Evolutionary conservation across 2,888 invertebrate species (phyloP).

Genomic region (Oscheius sp.): DNA sequence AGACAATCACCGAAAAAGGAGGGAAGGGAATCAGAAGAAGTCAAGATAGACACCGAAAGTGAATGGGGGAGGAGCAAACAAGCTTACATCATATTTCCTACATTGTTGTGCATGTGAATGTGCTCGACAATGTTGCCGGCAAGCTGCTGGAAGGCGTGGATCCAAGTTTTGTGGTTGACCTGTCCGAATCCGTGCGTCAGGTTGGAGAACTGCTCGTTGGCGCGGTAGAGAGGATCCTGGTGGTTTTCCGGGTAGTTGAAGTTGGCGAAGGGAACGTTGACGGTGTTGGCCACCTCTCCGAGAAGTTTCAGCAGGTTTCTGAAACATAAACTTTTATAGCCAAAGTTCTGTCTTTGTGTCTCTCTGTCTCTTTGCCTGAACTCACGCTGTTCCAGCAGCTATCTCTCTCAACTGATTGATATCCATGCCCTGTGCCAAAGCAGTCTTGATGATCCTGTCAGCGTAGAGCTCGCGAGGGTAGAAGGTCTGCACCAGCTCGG

Average conservation of each 20-base stretch:
- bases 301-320: no score
- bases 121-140: not conserved
- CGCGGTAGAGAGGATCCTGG: not conserved
- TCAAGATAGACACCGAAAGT: no score
- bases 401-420: not conserved
- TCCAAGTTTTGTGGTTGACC: conserved; percentile 11
- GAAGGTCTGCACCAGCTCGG: not conserved
- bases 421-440: not conserved
- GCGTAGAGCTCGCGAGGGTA: not conserved
- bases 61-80: no score
- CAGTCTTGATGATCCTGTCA: not conserved
- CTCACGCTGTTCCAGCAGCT: not conserved
- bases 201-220: not conserved
- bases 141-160: not conserved
- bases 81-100: no score
- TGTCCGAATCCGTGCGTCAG: conserved; percentile 18
- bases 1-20: no score
- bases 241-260: not conserved
- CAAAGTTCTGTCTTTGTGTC: not conserved
- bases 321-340: not conserved
- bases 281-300: not conserved
- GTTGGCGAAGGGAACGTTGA: not conserved
- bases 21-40: no score
- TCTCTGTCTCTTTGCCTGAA: no score
- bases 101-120: no score